A percentile compares a stretch with the other conserved stretches of the same genome.
phyloP scores from a whole-genome alignment of 2,888 invertebrate genomes.

The Idaea straminata region DNA sequence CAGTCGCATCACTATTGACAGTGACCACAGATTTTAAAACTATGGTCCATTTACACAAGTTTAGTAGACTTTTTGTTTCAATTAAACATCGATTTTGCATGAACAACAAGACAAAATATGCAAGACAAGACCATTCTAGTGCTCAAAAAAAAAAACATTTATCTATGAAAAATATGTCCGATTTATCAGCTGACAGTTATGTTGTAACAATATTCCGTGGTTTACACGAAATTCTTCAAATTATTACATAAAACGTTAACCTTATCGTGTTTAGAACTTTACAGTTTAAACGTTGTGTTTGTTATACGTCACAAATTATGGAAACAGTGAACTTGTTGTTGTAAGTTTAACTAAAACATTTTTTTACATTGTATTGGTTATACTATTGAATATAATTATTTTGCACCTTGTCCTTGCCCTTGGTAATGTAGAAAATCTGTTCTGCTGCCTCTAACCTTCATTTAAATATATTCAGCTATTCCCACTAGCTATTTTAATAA shows the following conservation, averaged over 20 bases:
- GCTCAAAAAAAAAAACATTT: constrained; percentile 11
- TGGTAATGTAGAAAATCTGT: constrained; percentile 27
- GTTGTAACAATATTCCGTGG: constrained; percentile 65
- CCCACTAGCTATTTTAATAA: background rate
- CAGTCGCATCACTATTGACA: no score
- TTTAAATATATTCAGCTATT: background rate
- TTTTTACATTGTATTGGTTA: constrained; percentile 22
- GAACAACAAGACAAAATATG: no score
- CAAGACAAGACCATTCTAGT: no score
- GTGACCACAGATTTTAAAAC: no score
- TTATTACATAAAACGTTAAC: constrained; percentile 71
- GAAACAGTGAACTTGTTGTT: constrained; percentile 24
- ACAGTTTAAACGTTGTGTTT: constrained; percentile 30
- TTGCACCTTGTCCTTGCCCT: constrained; percentile 38
- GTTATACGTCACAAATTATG: constrained; percentile 36
- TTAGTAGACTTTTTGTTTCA: no score
- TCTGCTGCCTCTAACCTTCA: background rate
- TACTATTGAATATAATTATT: constrained; percentile 11
- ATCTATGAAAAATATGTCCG: constrained; percentile 37
- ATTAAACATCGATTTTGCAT: no score
- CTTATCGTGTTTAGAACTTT: constrained; percentile 34
- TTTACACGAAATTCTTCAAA: constrained; percentile 56
- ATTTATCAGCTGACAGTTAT: constrained; percentile 71
- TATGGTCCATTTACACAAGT: no score
- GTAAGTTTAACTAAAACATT: constrained; percentile 31